Conservation (phyloP, 2,888 invertebrate genomes). For the Eustalomyia histrio region DNA sequence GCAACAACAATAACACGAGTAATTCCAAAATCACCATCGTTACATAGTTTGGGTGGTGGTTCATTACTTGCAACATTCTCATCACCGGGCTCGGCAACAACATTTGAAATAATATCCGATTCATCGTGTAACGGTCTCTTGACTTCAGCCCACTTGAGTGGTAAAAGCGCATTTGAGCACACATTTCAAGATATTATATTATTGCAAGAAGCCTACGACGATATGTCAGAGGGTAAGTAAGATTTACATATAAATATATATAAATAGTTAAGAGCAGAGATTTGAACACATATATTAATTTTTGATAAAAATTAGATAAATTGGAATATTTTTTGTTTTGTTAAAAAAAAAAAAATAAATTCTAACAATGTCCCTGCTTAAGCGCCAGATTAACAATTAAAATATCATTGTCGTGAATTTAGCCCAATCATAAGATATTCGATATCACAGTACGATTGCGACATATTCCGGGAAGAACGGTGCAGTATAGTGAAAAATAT, state of each 20-base stretch:
- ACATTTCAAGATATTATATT: constrained; percentile 77
- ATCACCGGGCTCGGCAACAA: constrained; percentile 74
- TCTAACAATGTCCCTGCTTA: too few species aligned
- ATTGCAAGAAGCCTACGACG: constrained; percentile 78
- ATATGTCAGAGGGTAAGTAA: constrained; percentile 79
- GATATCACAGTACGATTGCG: too few species aligned
- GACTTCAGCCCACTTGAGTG: constrained; percentile 75
- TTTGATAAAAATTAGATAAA: too few species aligned
- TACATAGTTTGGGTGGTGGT: constrained; percentile 74
- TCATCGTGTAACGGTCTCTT: constrained; percentile 76
- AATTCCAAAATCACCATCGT: constrained; percentile 74
- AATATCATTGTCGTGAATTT: too few species aligned
- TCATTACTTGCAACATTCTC: constrained; percentile 77
- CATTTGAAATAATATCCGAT: constrained; percentile 76
- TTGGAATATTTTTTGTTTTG: too few species aligned
- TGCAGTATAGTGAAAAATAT: too few species aligned
- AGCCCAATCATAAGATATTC: too few species aligned
- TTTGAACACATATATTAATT: not conserved
- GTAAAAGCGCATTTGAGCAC: constrained; percentile 75
- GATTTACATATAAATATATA: not conserved
- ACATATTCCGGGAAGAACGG: too few species aligned
- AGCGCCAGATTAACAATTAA: too few species aligned
- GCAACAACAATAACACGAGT: constrained; percentile 67
- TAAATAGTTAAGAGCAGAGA: not conserved
- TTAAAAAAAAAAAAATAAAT: too few species aligned